Evolutionary conservation across 1,140 invertebrate genomes (phyloP), one percentile per base, ranked within the genome.

Genomic region (Tigriopus japonicus): DNA sequence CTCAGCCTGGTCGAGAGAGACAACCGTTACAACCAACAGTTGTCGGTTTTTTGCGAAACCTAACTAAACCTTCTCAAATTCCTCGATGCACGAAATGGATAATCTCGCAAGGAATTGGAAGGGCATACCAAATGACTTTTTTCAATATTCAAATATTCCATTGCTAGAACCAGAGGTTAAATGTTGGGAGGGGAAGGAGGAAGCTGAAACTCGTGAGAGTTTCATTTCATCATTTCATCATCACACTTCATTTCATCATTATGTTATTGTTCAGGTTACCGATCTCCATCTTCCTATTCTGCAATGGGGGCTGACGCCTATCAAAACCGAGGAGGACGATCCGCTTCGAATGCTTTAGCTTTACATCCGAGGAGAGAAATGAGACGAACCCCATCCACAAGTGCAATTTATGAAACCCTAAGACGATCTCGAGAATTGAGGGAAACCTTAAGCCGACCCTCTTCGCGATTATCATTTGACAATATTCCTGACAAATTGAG

Each of bases 331-430:
- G 45, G 45, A 6, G 45, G 45, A 15, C n/a, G 45, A 49, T 21
- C 45, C 2, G 3, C n/a, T 5, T 49, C 45, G 3, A 49, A 49
- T 12, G n/a, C n/a, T 6, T 15, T 15, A 54, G 52, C 15, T 19
- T 3, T 19, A 24, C 3, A 54, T 17, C 52, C n/a, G 45, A 17
- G 21, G 15, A 49, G 21, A 49, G 45, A 54, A 54, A 68, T 92
- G 65, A 82, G 83, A 60, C 76, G 89, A 52, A 87, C 88, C 1
- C 88, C 89, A 9, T 91, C 87, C 45, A 91, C 88, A 24, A 88
- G 85, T 63, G 89, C 89, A 51, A 83, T 93, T 65, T 91, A 91
- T 70, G 87, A 93, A 68, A 83, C 58, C 17, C 58, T 59, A 2
- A 49, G 58, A 21, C 14, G 58, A 49, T 51, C 42, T 21, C 43